Evolutionary conservation across 2,797 vertebrate species (phyloP).

Genomic region (Ceryle rudis): DNA sequence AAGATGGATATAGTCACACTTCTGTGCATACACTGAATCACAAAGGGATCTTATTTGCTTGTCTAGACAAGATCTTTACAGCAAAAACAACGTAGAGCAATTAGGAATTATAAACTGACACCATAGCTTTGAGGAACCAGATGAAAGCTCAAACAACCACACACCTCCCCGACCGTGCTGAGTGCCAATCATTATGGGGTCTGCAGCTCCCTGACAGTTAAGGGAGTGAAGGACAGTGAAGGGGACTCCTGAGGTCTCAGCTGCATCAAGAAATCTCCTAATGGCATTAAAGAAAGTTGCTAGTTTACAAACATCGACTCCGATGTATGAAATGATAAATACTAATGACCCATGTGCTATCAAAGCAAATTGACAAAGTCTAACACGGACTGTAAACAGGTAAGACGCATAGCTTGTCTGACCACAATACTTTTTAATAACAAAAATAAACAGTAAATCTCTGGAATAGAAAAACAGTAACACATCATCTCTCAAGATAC

Average conservation of each 20-base stretch:
- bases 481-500: conserved; percentile 23
- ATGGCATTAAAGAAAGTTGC: neutral
- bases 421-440: conserved; percentile 46
- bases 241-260: neutral
- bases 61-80: neutral
- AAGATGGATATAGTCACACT: neutral
- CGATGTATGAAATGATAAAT: neutral
- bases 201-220: neutral
- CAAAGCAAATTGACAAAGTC: conserved; percentile 43
- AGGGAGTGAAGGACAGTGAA: too few relatives aligned
- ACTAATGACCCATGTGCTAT: conserved; percentile 38
- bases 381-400: conserved; percentile 51
- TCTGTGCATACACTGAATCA: neutral
- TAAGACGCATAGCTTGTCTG: conserved; percentile 16
- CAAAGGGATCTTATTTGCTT: neutral
- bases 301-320: neutral
- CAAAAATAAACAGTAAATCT: conserved; percentile 57
- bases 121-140: neutral
- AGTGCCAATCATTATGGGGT: rapidly evolving
- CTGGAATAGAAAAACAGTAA: conserved; percentile 34
- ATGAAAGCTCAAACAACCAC: rapidly evolving
- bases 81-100: neutral
- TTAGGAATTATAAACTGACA: neutral
- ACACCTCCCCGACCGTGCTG: neutral
- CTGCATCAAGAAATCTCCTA: neutral